phyloP scores from a whole-genome alignment of 2,113 vertebrate genomes.

The Oryzias javanicus region DNA sequence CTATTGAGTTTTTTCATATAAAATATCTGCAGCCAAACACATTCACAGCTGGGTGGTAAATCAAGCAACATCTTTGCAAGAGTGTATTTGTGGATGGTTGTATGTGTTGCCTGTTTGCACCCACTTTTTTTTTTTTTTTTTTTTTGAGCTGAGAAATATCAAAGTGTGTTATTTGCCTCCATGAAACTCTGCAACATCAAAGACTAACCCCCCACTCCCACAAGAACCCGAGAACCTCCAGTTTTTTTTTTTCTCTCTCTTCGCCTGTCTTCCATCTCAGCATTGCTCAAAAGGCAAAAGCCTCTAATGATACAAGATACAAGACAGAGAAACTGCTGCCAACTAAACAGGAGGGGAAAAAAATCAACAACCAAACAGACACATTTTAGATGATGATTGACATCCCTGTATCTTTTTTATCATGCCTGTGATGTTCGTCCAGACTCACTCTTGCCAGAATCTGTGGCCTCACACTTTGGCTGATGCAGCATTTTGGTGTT shows the following conservation, averaged over 20 bases:
- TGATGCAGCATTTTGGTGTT: slow-evolving; percentile 70
- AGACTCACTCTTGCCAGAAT: slow-evolving; percentile 60
- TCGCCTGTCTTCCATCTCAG: slow-evolving; percentile 47
- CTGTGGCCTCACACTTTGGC: slow-evolving; percentile 69
- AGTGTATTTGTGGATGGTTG: slow-evolving; percentile 28
- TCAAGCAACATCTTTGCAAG: slow-evolving; percentile 29
- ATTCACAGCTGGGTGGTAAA: slow-evolving; percentile 35
- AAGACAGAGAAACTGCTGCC: slow-evolving; percentile 57
- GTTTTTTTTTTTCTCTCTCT: slow-evolving; percentile 12
- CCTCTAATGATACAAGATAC: slow-evolving; percentile 63
- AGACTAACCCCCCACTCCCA: slow-evolving; percentile 52
- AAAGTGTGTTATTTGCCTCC: slow-evolving; percentile 73
- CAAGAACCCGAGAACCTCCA: slow-evolving; percentile 54
- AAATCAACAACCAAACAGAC: slow-evolving; percentile 44
- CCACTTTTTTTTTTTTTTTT: slow-evolving; percentile 2
- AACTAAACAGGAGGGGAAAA: slow-evolving; percentile 31
- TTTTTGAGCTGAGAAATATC: slow-evolving; percentile 60
- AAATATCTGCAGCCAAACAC: slow-evolving; percentile 40
- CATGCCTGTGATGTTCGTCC: slow-evolving; percentile 72
- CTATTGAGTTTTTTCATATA: slow-evolving; percentile 17
- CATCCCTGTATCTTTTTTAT: slow-evolving; percentile 59
- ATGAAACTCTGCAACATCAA: slow-evolving; percentile 67
- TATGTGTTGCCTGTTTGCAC: slow-evolving; percentile 31
- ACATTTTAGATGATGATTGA: slow-evolving; percentile 66
- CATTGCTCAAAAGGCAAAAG: slow-evolving; percentile 52